A percentile compares a stretch with the other conserved stretches of the same genome.
Conservation (phyloP, 2,113 vertebrate species). For the Vidua chalybeata region DNA sequence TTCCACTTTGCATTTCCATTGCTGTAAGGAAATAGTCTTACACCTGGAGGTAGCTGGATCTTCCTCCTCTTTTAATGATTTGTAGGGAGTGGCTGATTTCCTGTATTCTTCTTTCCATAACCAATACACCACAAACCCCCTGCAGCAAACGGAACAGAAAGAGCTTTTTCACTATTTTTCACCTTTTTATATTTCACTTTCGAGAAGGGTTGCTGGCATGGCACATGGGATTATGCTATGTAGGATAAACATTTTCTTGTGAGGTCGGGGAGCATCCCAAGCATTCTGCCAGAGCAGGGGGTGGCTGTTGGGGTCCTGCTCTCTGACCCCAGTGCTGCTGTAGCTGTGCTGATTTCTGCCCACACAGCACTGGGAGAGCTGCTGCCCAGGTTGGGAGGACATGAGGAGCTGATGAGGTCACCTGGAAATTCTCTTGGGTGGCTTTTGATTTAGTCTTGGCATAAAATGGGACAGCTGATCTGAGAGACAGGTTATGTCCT, state of each 20-base stretch:
- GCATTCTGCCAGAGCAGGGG: accelerated
- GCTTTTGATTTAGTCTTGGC: neutral
- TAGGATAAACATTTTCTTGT: neutral
- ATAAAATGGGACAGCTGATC: neutral
- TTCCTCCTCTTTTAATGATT: neutral
- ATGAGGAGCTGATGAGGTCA: accelerated
- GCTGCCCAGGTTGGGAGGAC: neutral
- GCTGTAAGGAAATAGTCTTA: neutral
- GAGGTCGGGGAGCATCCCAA: neutral
- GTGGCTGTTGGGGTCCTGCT: neutral
- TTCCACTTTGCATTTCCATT: neutral
- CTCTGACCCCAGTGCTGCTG: neutral
- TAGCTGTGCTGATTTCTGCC: neutral
- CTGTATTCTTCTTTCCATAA: neutral
- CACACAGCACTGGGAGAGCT: neutral
- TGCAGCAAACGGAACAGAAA: neutral
- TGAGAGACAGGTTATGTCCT: neutral
- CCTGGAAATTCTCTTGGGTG: neutral
- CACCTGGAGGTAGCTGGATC: neutral
- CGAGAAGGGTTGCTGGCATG: neutral
- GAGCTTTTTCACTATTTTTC: neutral
- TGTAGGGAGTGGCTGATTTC: conserved; percentile 46
- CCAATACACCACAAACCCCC: neutral
- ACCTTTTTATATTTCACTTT: neutral
- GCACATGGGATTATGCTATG: neutral